These are phyloP conservation scores for Bombycilla garrulus DNA, from an alignment of 2,113 vertebrate species.

Conservation along the genomic window DNA sequence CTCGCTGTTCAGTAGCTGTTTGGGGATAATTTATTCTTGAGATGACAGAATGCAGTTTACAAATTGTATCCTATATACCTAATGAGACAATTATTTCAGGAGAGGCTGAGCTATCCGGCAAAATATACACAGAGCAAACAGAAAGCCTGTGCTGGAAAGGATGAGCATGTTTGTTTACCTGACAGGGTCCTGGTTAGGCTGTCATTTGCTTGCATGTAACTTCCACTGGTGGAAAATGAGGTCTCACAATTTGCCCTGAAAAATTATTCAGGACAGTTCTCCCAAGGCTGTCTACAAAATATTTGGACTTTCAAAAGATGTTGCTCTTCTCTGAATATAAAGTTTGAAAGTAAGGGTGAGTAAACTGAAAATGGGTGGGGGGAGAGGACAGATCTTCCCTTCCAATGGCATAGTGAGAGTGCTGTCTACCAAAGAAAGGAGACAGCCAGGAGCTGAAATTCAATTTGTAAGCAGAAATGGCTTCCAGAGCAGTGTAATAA, in stretches of 20 bases:
- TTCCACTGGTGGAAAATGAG: not conserved
- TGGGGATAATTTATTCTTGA: slow-evolving; percentile 5
- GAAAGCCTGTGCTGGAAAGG: not conserved
- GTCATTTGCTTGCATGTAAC: not conserved
- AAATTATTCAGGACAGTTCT: not conserved
- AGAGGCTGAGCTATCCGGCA: slow-evolving; percentile 10
- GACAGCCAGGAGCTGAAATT: not conserved
- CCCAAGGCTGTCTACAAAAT: not conserved
- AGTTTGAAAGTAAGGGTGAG: not conserved
- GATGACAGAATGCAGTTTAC: slow-evolving; percentile 30
- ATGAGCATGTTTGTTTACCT: not conserved
- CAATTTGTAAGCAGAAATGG: not conserved
- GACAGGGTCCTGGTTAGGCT: not conserved
- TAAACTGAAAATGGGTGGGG: not conserved
- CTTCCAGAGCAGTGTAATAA: not conserved
- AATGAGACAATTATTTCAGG: slow-evolving; percentile 36
- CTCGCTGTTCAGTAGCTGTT: not conserved
- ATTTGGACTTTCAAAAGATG: not conserved
- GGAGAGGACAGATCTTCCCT: not conserved
- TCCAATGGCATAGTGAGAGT: not conserved
- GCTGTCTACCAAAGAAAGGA: not conserved
- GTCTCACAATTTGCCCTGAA: not conserved
- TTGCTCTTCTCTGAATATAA: not conserved
- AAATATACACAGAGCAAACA: not conserved
- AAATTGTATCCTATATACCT: slow-evolving; percentile 2